phyloP scores from a whole-genome alignment of 2,113 vertebrate genomes.

The Zosterops pallidus region DNA sequence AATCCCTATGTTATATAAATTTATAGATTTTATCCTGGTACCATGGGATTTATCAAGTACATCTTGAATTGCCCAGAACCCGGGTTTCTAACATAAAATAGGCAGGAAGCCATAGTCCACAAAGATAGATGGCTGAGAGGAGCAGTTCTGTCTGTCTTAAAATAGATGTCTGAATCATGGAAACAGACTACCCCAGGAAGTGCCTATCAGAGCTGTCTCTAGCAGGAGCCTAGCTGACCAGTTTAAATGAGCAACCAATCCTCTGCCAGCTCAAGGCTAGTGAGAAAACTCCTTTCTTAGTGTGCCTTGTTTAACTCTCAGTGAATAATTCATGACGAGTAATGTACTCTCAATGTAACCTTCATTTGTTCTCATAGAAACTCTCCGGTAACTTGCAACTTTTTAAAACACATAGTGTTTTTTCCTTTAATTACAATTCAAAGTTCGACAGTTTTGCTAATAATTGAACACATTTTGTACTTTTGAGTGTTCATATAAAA shows the following conservation, averaged over 20 bases:
- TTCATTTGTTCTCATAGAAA: neutral
- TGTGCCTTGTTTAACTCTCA: neutral
- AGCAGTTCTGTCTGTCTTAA: neutral
- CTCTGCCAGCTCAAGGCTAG: neutral
- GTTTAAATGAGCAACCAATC: neutral
- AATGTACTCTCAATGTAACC: conserved; percentile 23
- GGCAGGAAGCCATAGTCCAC: neutral
- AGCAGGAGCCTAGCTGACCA: neutral
- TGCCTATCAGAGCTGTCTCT: neutral
- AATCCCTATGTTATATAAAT: fast-evolving
- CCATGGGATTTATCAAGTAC: neutral
- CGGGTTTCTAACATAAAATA: neutral
- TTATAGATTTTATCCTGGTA: neutral
- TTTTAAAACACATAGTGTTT: neutral
- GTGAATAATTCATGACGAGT: conserved; percentile 42
- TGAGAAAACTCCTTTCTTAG: neutral
- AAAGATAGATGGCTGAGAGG: neutral
- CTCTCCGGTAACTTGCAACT: neutral
- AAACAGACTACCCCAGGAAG: neutral
- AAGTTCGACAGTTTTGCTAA: neutral
- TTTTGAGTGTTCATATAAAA: neutral
- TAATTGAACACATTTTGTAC: neutral
- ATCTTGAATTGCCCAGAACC: neutral
- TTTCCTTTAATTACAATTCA: neutral
- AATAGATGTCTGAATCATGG: conserved; percentile 15